Evolutionary conservation across 2,888 invertebrate genomes (phyloP).

Genomic region (Leptinotarsa tumamoca): DNA sequence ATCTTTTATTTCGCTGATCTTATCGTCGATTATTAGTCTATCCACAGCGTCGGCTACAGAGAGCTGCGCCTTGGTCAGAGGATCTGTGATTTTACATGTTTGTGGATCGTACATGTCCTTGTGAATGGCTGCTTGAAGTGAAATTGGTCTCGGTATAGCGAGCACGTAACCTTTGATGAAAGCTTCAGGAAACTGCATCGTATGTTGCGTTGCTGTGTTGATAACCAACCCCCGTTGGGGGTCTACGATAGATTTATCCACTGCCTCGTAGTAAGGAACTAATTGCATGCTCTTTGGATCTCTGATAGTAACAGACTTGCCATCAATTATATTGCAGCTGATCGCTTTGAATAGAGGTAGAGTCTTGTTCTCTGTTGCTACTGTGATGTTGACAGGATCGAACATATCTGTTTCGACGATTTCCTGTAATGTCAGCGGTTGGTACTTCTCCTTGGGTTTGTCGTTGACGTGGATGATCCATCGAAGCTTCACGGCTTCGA

Average conservation of each 20-base stretch:
- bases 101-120: slow-evolving; percentile 78
- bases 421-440: slow-evolving; percentile 76
- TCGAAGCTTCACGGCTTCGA: slow-evolving; percentile 83
- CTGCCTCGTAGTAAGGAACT: slow-evolving; percentile 83
- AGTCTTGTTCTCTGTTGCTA: slow-evolving; percentile 72
- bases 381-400: slow-evolving; percentile 76
- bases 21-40: slow-evolving; percentile 83
- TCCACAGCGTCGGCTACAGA: slow-evolving; percentile 82
- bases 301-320: slow-evolving; percentile 80
- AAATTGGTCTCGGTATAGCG: slow-evolving; percentile 78
- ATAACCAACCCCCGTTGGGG: slow-evolving; percentile 79
- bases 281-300: slow-evolving; percentile 81
- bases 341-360: slow-evolving; percentile 83
- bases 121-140: slow-evolving; percentile 81
- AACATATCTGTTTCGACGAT: slow-evolving; percentile 77
- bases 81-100: slow-evolving; percentile 79
- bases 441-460: slow-evolving; percentile 73
- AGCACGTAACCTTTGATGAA: slow-evolving; percentile 79
- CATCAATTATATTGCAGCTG: slow-evolving; percentile 80
- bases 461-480: slow-evolving; percentile 77
- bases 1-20: slow-evolving; percentile 84
- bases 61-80: slow-evolving; percentile 77
- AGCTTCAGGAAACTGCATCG: slow-evolving; percentile 78
- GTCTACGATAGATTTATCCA: slow-evolving; percentile 83
- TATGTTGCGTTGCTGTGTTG: slow-evolving; percentile 76